A percentile compares a stretch with the other conserved stretches of the same genome.
Evolutionary conservation across 2,797 vertebrate genomes (phyloP).

Genomic region (Sebastes trivittatus): DNA sequence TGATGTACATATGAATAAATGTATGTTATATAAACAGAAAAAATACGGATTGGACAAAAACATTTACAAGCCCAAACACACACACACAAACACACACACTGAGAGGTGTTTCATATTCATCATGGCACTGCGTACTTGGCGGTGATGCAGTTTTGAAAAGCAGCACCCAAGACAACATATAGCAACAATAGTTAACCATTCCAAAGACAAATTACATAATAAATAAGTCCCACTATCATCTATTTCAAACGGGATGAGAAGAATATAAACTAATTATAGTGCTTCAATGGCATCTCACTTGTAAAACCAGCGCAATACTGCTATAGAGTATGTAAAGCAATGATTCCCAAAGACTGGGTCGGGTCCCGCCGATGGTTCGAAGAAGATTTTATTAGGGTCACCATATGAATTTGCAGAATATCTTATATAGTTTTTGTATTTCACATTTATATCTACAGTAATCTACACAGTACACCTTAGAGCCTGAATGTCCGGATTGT

Average conservation of each 20-base stretch:
- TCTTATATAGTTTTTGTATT: no score
- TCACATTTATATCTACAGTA: no score
- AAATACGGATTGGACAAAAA: background rate
- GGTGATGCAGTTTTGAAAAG: background rate
- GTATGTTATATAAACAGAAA: background rate
- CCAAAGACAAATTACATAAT: background rate
- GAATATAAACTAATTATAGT: background rate
- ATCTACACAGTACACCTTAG: no score
- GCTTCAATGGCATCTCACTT: background rate
- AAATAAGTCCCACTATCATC: background rate
- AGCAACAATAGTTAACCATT: background rate
- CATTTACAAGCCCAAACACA: background rate
- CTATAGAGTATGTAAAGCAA: no score
- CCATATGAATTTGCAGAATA: no score
- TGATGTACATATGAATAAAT: background rate
- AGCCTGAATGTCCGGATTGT: no score
- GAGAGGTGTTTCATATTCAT: background rate
- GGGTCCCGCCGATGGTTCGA: no score
- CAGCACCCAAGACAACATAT: background rate
- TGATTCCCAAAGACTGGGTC: no score
- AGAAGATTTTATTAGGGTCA: no score
- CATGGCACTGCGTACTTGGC: background rate
- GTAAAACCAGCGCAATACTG: no score
- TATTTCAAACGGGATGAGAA: background rate
- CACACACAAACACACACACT: background rate